These are phyloP conservation scores for Medauroidea extradentata DNA, from an alignment of 1,140 invertebrate genomes.

Conservation along the genomic window DNA sequence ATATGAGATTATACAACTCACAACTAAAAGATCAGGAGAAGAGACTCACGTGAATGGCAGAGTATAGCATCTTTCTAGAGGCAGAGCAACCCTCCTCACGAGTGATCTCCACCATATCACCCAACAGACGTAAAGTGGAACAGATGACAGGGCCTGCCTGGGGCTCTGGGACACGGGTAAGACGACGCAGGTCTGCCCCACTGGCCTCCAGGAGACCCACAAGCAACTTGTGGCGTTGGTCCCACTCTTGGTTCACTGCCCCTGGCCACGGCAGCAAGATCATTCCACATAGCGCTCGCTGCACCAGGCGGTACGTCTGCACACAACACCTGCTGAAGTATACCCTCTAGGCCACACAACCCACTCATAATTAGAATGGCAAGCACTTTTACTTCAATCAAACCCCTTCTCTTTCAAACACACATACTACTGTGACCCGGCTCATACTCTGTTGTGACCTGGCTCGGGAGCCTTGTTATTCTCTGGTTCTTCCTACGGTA, in stretches of 20 bases:
- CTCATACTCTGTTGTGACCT: too few species aligned
- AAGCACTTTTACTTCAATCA: too few species aligned
- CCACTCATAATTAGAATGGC: too few species aligned
- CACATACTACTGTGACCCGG: too few species aligned
- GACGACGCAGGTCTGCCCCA: constrained; percentile 7
- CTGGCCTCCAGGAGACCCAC: constrained; percentile 33
- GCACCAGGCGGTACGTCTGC: constrained; percentile 49
- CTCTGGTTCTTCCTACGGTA: too few species aligned
- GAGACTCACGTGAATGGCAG: constrained; percentile 34
- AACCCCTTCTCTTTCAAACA: neutral
- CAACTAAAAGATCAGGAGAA: too few species aligned
- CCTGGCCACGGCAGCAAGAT: constrained; percentile 52
- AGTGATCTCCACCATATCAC: constrained; percentile 46
- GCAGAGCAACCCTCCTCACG: constrained; percentile 45
- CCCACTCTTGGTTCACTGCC: constrained; percentile 48
- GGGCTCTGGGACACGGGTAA: constrained; percentile 6
- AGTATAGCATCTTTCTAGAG: constrained; percentile 54
- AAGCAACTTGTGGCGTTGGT: constrained; percentile 31
- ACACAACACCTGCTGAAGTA: constrained; percentile 11
- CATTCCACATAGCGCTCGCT: constrained; percentile 52
- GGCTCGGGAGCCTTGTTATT: too few species aligned
- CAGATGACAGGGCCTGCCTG: constrained; percentile 43
- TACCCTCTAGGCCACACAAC: neutral
- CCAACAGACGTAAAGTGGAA: constrained; percentile 41
- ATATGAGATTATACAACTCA: too few species aligned